A percentile compares a stretch with the other conserved stretches of the same genome.
phyloP scores from a whole-genome alignment of 2,113 vertebrate species.

The Picathartes gymnocephalus region DNA sequence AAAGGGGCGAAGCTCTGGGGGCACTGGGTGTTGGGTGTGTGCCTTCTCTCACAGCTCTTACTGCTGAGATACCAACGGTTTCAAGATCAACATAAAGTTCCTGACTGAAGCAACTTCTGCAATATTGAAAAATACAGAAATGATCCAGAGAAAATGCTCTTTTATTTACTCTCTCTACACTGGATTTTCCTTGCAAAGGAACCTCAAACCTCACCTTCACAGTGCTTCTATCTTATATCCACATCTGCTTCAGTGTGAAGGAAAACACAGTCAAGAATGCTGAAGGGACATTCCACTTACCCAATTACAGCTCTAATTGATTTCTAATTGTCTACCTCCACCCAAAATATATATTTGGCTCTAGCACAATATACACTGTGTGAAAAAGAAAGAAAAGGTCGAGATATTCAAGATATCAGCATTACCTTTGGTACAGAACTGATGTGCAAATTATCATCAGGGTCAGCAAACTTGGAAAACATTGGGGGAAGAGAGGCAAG shows the following conservation, averaged over 20 bases:
- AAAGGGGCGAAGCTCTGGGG: neutral
- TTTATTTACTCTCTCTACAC: neutral
- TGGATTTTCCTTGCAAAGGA: neutral
- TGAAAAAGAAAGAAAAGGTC: neutral
- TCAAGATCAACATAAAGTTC: neutral
- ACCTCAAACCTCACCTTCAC: neutral
- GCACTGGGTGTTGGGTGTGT: neutral
- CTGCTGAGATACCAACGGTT: neutral
- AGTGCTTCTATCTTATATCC: neutral
- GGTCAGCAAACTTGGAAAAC: neutral
- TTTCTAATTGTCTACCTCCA: neutral
- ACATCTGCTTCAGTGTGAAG: neutral
- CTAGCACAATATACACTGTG: neutral
- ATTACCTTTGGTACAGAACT: constrained; percentile 36
- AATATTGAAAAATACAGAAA: neutral
- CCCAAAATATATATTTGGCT: neutral
- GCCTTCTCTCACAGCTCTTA: neutral
- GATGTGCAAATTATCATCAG: neutral
- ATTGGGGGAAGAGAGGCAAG: neutral
- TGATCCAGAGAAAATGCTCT: neutral
- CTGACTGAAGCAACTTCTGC: neutral
- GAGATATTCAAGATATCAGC: neutral
- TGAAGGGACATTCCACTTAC: neutral
- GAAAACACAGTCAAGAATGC: neutral
- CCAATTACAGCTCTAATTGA: neutral